phyloP scores from a whole-genome alignment of 2,797 vertebrate species.

The Capromys pilorides region DNA sequence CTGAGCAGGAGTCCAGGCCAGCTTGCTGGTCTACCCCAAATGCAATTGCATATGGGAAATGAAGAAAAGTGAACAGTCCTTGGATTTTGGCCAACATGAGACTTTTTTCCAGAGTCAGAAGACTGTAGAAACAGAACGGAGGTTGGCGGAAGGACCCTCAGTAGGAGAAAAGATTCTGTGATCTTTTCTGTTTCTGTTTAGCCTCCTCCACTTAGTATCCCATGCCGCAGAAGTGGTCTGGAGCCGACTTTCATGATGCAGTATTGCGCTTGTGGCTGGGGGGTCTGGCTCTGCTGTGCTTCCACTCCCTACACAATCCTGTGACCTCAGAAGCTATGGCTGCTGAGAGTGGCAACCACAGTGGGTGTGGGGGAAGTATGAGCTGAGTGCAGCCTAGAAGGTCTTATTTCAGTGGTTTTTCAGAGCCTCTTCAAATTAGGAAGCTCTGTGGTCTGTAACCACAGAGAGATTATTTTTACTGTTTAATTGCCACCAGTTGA shows the following conservation, averaged over 20 bases:
- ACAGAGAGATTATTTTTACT: constrained; percentile 79
- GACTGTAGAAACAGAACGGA: background rate
- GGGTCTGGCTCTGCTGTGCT: constrained; percentile 53
- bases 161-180: background rate
- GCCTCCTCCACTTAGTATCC: background rate
- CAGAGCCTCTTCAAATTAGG: constrained; percentile 77
- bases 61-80: background rate
- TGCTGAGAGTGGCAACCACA: constrained; percentile 46
- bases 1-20: background rate
- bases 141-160: background rate
- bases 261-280: background rate
- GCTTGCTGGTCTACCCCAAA: background rate
- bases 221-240: background rate
- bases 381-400: constrained; percentile 53
- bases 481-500: constrained; percentile 80
- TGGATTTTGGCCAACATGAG: background rate
- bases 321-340: constrained; percentile 13
- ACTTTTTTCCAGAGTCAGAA: background rate
- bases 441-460: constrained; percentile 79
- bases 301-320: constrained; percentile 45
- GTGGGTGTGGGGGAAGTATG: constrained; percentile 64
- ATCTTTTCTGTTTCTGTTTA: constrained; percentile 47
- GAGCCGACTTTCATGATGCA: background rate
- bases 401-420: constrained; percentile 71
- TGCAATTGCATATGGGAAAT: background rate